Evolutionary conservation across 2,113 vertebrate genomes (phyloP).

Genomic region (Scalopus aquaticus): DNA sequence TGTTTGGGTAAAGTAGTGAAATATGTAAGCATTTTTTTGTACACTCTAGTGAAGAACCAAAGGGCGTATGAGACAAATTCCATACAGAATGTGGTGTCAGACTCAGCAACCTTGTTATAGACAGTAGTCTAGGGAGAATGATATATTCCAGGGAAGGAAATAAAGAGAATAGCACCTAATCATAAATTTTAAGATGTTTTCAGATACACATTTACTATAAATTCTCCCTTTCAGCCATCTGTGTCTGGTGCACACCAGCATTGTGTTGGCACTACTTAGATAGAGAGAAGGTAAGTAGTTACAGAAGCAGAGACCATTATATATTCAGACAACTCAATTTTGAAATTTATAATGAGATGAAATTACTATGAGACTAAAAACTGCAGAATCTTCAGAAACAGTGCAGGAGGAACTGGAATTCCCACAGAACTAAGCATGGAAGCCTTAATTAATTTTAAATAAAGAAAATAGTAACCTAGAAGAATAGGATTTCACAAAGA

Average conservation of each 20-base stretch:
- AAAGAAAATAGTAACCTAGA: background rate
- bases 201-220: background rate
- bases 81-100: background rate
- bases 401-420: background rate
- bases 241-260: background rate
- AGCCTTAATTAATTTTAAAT: background rate
- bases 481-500: background rate
- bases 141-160: background rate
- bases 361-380: background rate
- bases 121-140: background rate
- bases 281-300: background rate
- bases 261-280: background rate
- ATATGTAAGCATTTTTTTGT: background rate
- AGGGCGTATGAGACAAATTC: background rate
- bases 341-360: slow-evolving; percentile 3
- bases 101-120: background rate
- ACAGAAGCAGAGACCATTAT: background rate
- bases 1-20: background rate
- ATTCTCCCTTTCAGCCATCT: background rate
- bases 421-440: background rate
- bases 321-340: background rate
- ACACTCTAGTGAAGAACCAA: background rate
- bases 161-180: background rate
- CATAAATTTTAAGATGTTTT: background rate
- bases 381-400: background rate